phyloP scores from a whole-genome alignment of 2,113 vertebrate genomes.

The Conger conger region DNA sequence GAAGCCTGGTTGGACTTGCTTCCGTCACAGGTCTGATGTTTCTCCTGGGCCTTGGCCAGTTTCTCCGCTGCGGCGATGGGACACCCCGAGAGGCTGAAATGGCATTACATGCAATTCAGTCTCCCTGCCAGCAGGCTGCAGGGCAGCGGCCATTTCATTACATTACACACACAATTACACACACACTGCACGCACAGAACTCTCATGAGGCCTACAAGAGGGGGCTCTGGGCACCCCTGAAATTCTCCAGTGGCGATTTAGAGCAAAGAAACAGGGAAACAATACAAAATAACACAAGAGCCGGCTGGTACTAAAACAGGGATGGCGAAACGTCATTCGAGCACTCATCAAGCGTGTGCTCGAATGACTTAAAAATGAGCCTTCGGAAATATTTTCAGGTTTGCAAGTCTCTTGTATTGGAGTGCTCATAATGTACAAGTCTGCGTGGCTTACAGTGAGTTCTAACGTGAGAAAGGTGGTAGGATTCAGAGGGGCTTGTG shows the following conservation, averaged over 20 bases:
- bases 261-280: background rate
- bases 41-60: constrained; percentile 96
- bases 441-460: too few species aligned
- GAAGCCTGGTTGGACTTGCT: constrained; percentile 94
- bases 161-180: background rate
- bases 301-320: background rate
- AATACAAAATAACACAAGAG: background rate
- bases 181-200: constrained; percentile 29
- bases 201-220: constrained; percentile 7
- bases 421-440: too few species aligned
- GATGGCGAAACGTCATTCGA: too few species aligned
- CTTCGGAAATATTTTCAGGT: too few species aligned
- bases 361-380: too few species aligned
- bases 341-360: too few species aligned
- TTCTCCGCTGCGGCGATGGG: constrained; percentile 98
- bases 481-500: too few species aligned
- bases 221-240: background rate
- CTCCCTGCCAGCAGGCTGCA: background rate
- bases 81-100: constrained; percentile 93
- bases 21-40: constrained; percentile 90
- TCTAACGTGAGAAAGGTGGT: too few species aligned
- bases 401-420: too few species aligned
- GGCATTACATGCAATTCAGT: constrained; percentile 47
- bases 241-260: background rate
- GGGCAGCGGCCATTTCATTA: too few species aligned